phyloP scores from a whole-genome alignment of 64 coral and sea anemone genomes.

The Cladopsammia gracilis region DNA sequence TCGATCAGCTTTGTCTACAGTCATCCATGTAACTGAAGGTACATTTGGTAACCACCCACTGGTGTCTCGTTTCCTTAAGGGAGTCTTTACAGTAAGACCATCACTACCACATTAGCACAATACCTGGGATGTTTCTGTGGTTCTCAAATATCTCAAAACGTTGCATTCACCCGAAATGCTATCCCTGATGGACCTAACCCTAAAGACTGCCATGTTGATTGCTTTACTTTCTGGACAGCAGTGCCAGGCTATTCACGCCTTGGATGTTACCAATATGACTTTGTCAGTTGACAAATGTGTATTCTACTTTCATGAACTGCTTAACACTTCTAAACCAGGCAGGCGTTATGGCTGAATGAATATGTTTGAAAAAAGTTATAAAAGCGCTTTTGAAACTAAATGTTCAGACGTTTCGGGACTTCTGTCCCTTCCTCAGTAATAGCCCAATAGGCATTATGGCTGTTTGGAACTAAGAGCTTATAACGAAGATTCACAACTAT shows the following conservation, averaged over 20 bases:
- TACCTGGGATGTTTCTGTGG: slow-evolving; percentile 9
- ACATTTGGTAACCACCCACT: background rate
- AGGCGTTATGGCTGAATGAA: too few species aligned
- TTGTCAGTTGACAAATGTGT: slow-evolving; percentile 1
- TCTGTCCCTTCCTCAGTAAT: too few species aligned
- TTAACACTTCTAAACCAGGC: slow-evolving; percentile 32
- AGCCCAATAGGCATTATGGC: slow-evolving; percentile 20
- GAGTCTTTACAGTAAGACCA: background rate
- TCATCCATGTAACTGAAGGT: background rate
- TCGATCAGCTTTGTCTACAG: too few species aligned
- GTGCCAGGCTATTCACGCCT: slow-evolving; percentile 18
- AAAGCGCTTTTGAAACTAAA: too few species aligned
- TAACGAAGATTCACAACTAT: background rate
- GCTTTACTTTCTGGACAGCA: slow-evolving; percentile 4
- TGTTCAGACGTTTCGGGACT: too few species aligned
- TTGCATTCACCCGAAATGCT: background rate
- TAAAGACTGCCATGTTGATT: slow-evolving; percentile 25
- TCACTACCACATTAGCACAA: slow-evolving; percentile 4
- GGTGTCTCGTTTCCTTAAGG: background rate
- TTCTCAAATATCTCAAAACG: background rate
- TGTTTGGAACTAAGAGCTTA: background rate
- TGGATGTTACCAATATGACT: background rate
- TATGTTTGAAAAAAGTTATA: too few species aligned
- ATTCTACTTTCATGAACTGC: slow-evolving; percentile 1
- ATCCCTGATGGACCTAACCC: background rate